Base-by-base conservation (phyloP, 35 echinoderm and acorn worm species). In the Holothuria glaberrima region DNA sequence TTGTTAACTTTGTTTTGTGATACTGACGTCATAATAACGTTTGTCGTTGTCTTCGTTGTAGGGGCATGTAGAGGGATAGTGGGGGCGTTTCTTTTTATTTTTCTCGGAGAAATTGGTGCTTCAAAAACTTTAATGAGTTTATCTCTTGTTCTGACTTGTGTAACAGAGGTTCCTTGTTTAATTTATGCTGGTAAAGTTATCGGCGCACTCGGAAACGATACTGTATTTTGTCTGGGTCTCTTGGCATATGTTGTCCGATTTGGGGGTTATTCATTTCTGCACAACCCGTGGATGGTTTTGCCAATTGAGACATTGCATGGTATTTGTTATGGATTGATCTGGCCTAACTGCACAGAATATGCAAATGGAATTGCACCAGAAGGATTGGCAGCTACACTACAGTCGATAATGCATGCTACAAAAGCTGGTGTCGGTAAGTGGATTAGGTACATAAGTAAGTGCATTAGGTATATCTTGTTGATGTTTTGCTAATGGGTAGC, bases 311-410 rank as follows among this genome's bases (percentile, higher is more conserved):
- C 83, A 1, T 78, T 96, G 34, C 94, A 96, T 75, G 94, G 94
- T 6, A 64, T 96, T 17, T 90, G 75, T 28, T 96, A 86, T 90
- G 94, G 94, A 59, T 54, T 87, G 27, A 30, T 96, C 12, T 96
- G 90, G 90, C 76, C 94, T 60, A 80, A 90, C 19, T 80, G 87
- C 54, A 93, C 87, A 64, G 68, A 66, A 50, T 96, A 92, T 68
- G 88, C 78, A 27, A 93, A 66, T 67, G 50, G 76, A n/a, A 87
- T 90, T 19, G 87, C 94, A 59, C 94, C 94, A 32, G 86, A 88
- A 14, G 94, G 94, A 3, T 90, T 96, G 94, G 87, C 87, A 1
- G 80, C 91, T 18, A 96, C 91, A 26, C 38, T 96, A n/a, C 94
- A 96, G 30, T 78, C 94, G 0, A 33, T 96, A 0, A 67, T 86